A percentile compares a stretch with the other conserved stretches of the same genome.
These are phyloP conservation scores for Callopanchax toddi DNA, from an alignment of 2,113 vertebrate genomes.

Conservation along the genomic window DNA sequence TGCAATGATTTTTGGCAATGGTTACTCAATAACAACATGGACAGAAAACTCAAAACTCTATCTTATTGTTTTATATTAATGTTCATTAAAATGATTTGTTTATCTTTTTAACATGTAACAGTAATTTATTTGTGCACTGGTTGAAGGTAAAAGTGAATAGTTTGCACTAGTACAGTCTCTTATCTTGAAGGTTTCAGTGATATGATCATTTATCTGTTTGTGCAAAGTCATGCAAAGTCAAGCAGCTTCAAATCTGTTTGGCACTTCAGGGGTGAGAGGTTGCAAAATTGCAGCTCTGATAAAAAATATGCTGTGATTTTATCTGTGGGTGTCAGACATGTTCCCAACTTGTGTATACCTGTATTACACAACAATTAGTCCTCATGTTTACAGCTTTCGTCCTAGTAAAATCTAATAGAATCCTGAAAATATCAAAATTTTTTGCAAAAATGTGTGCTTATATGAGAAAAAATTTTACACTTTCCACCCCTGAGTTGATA, in stretches of 20 bases:
- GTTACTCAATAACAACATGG: conserved; percentile 4
- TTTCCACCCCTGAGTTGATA: conserved; percentile 33
- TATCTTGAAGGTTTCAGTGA: conserved; percentile 2
- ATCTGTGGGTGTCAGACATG: neutral
- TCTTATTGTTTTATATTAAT: neutral
- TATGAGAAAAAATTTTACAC: too few relatives aligned
- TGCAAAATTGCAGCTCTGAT: neutral
- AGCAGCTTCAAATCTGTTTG: conserved; percentile 15
- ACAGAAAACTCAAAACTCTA: too few relatives aligned
- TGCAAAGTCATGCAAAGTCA: conserved; percentile 13
- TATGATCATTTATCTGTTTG: neutral
- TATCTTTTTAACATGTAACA: neutral
- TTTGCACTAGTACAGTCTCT: neutral
- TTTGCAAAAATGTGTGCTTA: too few relatives aligned
- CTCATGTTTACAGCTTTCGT: neutral
- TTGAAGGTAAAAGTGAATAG: neutral
- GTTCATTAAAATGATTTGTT: conserved; percentile 1
- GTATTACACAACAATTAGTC: neutral
- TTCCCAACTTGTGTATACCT: neutral
- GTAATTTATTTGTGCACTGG: neutral
- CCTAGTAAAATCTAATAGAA: neutral
- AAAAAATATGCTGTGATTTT: neutral
- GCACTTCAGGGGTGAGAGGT: neutral
- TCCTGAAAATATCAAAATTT: neutral
- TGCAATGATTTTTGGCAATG: neutral